phyloP scores from a whole-genome alignment of 2,888 invertebrate species.

The Caenorhabditis panamensis region DNA sequence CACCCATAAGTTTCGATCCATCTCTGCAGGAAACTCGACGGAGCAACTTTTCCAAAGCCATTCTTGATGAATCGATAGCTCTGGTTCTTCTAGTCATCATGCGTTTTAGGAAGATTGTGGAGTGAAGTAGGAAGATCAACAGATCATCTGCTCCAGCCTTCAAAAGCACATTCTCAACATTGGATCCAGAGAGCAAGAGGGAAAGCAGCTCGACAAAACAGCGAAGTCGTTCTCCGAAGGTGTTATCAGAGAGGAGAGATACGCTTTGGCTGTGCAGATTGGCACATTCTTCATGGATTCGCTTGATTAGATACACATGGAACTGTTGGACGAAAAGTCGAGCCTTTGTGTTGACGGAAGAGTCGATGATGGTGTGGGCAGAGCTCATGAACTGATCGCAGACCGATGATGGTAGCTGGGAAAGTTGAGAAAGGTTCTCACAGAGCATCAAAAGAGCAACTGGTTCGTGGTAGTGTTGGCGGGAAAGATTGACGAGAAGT shows the following conservation, averaged over 20 bases:
- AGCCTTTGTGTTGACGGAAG: constrained; percentile 57
- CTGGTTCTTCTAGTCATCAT: constrained; percentile 50
- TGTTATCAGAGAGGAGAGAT: constrained; percentile 27
- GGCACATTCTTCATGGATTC: constrained; percentile 56
- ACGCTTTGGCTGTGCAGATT: constrained; percentile 28
- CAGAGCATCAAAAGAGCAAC: constrained; percentile 54
- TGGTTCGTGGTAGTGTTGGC: constrained; percentile 54
- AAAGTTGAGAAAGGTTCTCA: constrained; percentile 44
- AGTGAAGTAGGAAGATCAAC: constrained; percentile 65
- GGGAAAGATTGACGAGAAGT: constrained; percentile 53
- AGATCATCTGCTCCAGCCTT: constrained; percentile 64
- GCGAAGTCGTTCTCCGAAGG: constrained; percentile 53
- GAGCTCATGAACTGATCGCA: constrained; percentile 66
- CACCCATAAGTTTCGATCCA: constrained; percentile 53
- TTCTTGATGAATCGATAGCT: constrained; percentile 60
- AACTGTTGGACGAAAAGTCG: constrained; percentile 66
- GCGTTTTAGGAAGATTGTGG: constrained; percentile 66
- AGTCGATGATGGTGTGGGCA: constrained; percentile 54
- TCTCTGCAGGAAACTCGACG: constrained; percentile 57
- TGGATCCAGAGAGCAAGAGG: constrained; percentile 58
- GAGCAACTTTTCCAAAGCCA: constrained; percentile 63
- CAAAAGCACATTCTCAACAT: constrained; percentile 64
- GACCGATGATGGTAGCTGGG: constrained; percentile 20
- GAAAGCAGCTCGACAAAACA: constrained; percentile 59
- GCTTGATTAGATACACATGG: constrained; percentile 62